Conservation (phyloP, 2,113 vertebrate species). For the Herpetotheres cachinnans region DNA sequence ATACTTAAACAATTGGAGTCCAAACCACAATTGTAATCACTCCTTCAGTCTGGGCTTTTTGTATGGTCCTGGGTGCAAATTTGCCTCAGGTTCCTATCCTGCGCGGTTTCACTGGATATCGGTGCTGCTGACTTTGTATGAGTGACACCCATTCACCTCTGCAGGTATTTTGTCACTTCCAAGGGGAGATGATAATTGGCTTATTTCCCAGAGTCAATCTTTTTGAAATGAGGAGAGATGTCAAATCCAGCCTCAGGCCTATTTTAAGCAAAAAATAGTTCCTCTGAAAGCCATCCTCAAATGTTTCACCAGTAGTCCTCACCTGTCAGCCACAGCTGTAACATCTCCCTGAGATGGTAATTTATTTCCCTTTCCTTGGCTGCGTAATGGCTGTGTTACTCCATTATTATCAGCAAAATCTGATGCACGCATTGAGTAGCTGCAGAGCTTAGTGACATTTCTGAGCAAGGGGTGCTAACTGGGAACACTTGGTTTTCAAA, state of each 20-base stretch:
- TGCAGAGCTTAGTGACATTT: not conserved
- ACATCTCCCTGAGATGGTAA: not conserved
- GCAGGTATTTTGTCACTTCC: not conserved
- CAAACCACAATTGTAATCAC: not conserved
- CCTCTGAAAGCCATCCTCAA: not conserved
- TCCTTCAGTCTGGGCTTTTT: not conserved
- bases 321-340: not conserved
- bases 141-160: not conserved
- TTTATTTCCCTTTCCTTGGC: not conserved
- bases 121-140: fast-evolving
- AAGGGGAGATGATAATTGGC: not conserved
- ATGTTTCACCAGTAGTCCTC: not conserved
- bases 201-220: not conserved
- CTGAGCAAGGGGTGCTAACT: not conserved
- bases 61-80: not conserved
- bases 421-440: not conserved
- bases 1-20: not conserved
- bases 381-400: not conserved
- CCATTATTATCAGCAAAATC: not conserved
- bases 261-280: not conserved
- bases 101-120: not conserved
- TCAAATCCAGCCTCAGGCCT: not conserved
- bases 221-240: not conserved
- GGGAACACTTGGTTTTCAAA: not conserved
- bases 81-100: not conserved